Percentiles rank a stretch among this genome's conserved stretches.
Conservation (phyloP, 2,797 vertebrate species). For the Sebastes umbrosus region DNA sequence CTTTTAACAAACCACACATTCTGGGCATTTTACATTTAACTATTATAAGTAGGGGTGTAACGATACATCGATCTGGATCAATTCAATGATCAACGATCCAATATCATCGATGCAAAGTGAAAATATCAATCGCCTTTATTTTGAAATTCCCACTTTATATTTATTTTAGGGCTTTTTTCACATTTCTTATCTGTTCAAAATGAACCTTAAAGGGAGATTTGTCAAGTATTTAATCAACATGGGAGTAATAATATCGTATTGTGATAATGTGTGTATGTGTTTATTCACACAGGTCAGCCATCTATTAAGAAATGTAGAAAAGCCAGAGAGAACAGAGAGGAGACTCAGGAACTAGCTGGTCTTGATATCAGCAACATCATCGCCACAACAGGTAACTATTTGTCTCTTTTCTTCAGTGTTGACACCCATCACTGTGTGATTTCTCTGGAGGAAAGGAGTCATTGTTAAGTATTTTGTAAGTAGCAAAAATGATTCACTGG, state of each 20-base stretch:
- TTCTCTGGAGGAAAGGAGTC: background rate
- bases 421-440: background rate
- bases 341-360: slow-evolving; percentile 85
- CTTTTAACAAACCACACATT: background rate
- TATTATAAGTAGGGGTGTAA: background rate
- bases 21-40: background rate
- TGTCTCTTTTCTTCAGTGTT: background rate
- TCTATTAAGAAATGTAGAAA: slow-evolving; percentile 87
- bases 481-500: background rate
- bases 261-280: background rate
- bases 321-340: slow-evolving; percentile 80
- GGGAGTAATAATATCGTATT: too few relatives aligned
- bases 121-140: too few relatives aligned
- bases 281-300: slow-evolving; percentile 76
- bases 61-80: too few relatives aligned
- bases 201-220: too few relatives aligned
- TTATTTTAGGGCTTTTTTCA: too few relatives aligned
- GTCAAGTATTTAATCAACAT: background rate
- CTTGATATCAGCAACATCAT: slow-evolving; percentile 90
- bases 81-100: too few relatives aligned
- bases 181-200: too few relatives aligned
- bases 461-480: background rate
- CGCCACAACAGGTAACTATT: slow-evolving; percentile 78
- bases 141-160: too few relatives aligned
- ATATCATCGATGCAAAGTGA: too few relatives aligned